Conservation (phyloP, 2,113 vertebrate species). For the Silurus meridionalis region DNA sequence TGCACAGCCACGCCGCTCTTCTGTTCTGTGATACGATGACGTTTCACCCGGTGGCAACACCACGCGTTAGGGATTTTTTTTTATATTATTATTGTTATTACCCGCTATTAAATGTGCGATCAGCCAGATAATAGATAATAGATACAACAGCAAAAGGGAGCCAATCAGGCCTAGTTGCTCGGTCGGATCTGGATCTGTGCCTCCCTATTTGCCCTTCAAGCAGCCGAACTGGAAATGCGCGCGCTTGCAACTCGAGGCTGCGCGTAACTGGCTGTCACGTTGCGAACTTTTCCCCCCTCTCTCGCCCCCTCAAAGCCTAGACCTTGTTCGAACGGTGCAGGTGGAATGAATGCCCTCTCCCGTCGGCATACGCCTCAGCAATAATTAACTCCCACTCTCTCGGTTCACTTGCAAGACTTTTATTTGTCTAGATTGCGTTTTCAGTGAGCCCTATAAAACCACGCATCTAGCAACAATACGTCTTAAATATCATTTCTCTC, state of each 20-base stretch:
- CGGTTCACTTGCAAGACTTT: constrained; percentile 1
- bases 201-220: constrained; percentile 71
- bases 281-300: constrained; percentile 63
- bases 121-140: constrained; percentile 12
- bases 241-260: constrained; percentile 53
- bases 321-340: constrained; percentile 52
- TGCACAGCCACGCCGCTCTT: constrained; percentile 22
- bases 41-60: constrained; percentile 37
- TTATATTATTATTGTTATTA: constrained; percentile 25
- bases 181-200: constrained; percentile 50
- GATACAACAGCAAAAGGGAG: neutral
- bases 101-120: constrained; percentile 11
- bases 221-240: constrained; percentile 58
- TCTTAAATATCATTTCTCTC: neutral
- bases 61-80: neutral
- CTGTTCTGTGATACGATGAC: constrained; percentile 37
- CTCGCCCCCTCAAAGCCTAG: constrained; percentile 14
- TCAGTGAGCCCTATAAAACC: neutral
- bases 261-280: constrained; percentile 62
- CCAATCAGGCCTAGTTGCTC: constrained; percentile 58
- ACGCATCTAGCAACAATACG: neutral
- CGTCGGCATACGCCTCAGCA: constrained; percentile 43
- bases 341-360: constrained; percentile 50
- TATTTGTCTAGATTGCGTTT: constrained; percentile 6
- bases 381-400: constrained; percentile 53